These are phyloP conservation scores for Scaptomyza polygonia DNA, from an alignment of 2,888 invertebrate species.

Conservation along the genomic window DNA sequence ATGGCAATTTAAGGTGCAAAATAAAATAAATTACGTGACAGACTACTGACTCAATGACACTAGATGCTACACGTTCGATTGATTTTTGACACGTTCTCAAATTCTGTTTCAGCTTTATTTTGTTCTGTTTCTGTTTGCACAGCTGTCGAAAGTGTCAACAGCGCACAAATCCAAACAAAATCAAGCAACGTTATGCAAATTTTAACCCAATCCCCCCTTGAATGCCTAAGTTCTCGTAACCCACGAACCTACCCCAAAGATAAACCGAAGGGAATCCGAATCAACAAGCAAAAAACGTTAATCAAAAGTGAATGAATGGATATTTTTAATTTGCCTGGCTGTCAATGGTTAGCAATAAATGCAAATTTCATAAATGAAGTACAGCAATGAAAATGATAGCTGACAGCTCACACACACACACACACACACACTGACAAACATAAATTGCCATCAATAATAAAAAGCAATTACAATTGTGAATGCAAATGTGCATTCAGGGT, in stretches of 20 bases:
- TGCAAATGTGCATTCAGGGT: constrained; percentile 27
- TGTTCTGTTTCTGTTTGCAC: constrained; percentile 35
- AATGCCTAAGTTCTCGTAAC: not conserved
- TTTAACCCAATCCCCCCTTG: constrained; percentile 1
- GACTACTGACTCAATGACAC: constrained; percentile 34
- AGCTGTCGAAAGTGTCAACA: constrained; percentile 55
- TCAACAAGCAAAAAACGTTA: constrained; percentile 51
- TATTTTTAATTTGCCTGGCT: constrained; percentile 43
- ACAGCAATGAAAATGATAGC: constrained; percentile 14
- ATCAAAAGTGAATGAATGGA: constrained; percentile 63
- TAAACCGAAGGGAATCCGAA: constrained; percentile 38
- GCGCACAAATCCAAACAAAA: constrained; percentile 46
- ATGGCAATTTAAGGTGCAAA: constrained; percentile 7
- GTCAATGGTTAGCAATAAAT: constrained; percentile 61
- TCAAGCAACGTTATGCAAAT: constrained; percentile 58
- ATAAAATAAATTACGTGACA: constrained; percentile 9
- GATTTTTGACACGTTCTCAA: constrained; percentile 65
- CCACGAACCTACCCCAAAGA: constrained; percentile 7
- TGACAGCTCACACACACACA: constrained; percentile 33
- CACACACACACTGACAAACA: constrained; percentile 3
- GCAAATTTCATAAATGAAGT: constrained; percentile 74
- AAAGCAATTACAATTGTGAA: constrained; percentile 57
- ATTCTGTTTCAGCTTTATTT: constrained; percentile 25
- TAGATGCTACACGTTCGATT: constrained; percentile 54
- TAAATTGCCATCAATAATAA: constrained; percentile 68